Evolutionary conservation across 2,113 vertebrate species (phyloP), one percentile per base, ranked within the genome.

Genomic region (Hepsetus odoe): DNA sequence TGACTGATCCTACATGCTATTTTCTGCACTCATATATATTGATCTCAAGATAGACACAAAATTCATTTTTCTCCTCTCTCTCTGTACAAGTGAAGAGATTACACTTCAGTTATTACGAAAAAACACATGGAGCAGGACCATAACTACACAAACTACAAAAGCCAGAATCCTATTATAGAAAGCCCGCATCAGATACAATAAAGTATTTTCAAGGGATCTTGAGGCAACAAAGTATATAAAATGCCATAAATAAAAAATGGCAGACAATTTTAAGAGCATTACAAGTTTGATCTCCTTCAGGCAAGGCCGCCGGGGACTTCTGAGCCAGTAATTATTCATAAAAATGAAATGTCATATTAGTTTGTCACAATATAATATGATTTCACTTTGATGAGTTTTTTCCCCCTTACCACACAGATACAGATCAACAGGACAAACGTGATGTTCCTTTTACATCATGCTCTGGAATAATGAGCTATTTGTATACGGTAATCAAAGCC

Each of bases 271-370:
- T 87, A 87, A 83, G 80, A 85, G 85, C 83, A 87, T 87, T 88
- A 85, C 84, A 86, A 87, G 83, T 86, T 86, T 87, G 87, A 84
- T 86, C 79, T 82, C 74, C 83, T 83, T 74, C 71, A 80, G 83
- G 82, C 79, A 42, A 69, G 71, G 26, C 80, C 85, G 53, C 72
- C 26, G 33, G 87, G 82, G 82, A 87, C 74, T 81, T 81, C 82
- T 68, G 74, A 62, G 61, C 56, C 74, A 85, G 82, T 81, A 87
- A 88, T 87, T 87, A 87, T 88, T 87, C 81, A 88, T 85, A 84
- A 86, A 86, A 87, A 88, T 86, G 73, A 88, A 88, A 88, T 80
- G 86, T 83, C 82, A 81, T 80, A 86, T 87, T 87, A 87, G 83
- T 85, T 88, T 88, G 83, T 87, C 81, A 86, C 68, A 16, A 56